Evolutionary conservation across 2,888 invertebrate genomes (phyloP).

Genomic region (Epistrophella euchroma): DNA sequence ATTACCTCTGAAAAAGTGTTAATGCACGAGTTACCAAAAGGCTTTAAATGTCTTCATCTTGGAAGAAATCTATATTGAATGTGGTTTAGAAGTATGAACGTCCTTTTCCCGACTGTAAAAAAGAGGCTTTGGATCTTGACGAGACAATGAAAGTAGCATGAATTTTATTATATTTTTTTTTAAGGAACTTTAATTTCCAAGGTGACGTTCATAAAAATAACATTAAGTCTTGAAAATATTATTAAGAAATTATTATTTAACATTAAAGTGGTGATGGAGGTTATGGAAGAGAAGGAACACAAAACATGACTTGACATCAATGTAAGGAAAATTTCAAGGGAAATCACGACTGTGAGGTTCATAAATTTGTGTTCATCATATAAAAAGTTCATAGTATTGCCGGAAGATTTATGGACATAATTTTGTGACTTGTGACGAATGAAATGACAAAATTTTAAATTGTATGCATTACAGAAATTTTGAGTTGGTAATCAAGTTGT

Average conservation of each 20-base stretch:
- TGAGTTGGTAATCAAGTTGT: neutral
- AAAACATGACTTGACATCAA: neutral
- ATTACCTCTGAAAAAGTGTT: constrained; percentile 31
- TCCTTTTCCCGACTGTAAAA: neutral
- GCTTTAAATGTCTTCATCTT: constrained; percentile 20
- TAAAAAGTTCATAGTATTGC: constrained; percentile 1
- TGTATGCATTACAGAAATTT: neutral
- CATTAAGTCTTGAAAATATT: constrained; percentile 16
- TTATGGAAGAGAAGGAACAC: neutral
- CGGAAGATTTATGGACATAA: constrained; percentile 3
- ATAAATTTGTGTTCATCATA: constrained; percentile 26
- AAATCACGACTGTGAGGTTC: constrained; percentile 30
- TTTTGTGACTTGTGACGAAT: constrained; percentile 33
- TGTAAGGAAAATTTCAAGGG: neutral
- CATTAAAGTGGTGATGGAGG: neutral
- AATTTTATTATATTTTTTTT: neutral
- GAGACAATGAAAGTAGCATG: neutral
- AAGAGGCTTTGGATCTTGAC: neutral
- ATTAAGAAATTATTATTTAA: constrained; percentile 20
- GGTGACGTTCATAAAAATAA: constrained; percentile 26
- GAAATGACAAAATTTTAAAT: neutral
- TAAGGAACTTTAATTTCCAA: constrained; percentile 32
- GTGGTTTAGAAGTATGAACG: constrained; percentile 24
- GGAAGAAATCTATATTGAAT: constrained; percentile 35
- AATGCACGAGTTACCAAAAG: constrained; percentile 35